Conservation (phyloP, 2,113 vertebrate genomes). For the Murina feae region DNA sequence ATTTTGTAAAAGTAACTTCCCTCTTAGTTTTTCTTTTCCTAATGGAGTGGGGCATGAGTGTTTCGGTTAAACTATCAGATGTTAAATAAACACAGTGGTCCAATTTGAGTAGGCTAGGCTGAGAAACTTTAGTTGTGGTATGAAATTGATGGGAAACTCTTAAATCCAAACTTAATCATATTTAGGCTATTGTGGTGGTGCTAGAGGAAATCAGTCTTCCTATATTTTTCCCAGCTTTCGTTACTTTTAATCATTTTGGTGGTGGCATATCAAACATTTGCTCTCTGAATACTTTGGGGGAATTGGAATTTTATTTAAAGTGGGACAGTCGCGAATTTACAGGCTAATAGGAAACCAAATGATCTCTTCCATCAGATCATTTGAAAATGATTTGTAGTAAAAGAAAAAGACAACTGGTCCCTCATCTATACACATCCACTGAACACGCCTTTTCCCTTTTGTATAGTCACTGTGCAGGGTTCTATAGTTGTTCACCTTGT, state of each 20-base stretch:
- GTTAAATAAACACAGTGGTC: neutral
- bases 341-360: neutral
- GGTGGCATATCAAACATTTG: neutral
- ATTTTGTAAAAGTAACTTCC: slow-evolving; percentile 42
- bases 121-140: neutral
- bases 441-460: neutral
- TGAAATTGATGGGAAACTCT: slow-evolving; percentile 33
- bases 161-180: neutral
- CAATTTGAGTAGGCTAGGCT: neutral
- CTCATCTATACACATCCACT: neutral
- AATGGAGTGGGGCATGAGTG: neutral
- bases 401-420: neutral
- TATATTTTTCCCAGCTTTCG: neutral
- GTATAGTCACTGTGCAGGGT: neutral
- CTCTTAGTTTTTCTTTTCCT: slow-evolving; percentile 1
- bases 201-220: slow-evolving; percentile 18
- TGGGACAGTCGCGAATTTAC: neutral
- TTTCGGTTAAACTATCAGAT: neutral
- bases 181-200: neutral
- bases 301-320: neutral
- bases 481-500: neutral
- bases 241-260: neutral
- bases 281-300: neutral
- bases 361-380: neutral
- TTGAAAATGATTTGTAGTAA: neutral